Evolutionary conservation across 2,888 invertebrate species (phyloP).

Genomic region (Pseudococcus jackbeardsleyi): DNA sequence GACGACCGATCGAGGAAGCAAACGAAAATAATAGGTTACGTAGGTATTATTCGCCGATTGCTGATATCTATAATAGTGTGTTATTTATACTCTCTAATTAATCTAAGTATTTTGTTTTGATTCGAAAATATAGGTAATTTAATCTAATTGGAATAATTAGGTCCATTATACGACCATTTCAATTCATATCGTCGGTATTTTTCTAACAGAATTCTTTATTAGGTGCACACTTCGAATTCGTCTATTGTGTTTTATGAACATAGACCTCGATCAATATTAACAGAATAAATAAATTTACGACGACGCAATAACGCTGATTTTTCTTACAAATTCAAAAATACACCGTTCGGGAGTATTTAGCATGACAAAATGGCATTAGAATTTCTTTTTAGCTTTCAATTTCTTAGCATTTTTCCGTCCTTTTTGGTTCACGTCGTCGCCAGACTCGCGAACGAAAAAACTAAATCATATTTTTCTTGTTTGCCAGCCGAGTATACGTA

Average conservation of each 20-base stretch:
- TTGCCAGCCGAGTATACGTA: background rate
- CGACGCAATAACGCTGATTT: background rate
- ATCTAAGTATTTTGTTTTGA: background rate
- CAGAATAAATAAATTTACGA: background rate
- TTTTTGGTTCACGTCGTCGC: background rate
- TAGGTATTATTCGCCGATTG: background rate
- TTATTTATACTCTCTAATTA: too few relatives aligned
- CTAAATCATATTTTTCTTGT: background rate
- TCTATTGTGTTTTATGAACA: background rate
- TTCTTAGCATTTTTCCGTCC: background rate
- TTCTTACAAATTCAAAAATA: background rate
- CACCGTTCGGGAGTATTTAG: background rate
- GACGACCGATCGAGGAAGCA: background rate
- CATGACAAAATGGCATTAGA: slow-evolving; percentile 26
- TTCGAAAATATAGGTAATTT: background rate
- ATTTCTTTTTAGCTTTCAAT: slow-evolving; percentile 16
- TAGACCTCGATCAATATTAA: background rate
- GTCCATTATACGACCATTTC: too few relatives aligned
- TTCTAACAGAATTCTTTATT: background rate
- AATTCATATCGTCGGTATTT: background rate
- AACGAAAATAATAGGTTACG: background rate
- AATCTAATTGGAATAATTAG: background rate
- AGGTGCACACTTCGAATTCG: background rate
- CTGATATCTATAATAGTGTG: background rate
- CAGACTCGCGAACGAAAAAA: background rate